Evolutionary conservation across 2,113 vertebrate genomes (phyloP).

Genomic region (Entelurus aequoreus): DNA sequence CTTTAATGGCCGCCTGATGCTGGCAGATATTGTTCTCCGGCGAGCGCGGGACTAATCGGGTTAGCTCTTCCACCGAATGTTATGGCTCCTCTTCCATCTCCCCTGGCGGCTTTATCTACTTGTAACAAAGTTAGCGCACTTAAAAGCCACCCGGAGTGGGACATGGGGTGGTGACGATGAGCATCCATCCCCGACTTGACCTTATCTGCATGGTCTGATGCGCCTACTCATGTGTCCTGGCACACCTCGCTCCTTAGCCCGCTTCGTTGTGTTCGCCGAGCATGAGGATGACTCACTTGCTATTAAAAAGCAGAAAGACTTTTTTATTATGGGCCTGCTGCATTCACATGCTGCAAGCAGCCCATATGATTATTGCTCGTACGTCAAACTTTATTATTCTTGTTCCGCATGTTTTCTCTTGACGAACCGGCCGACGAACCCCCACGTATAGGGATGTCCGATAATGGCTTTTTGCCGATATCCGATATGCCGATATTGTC

Average conservation of each 20-base stretch:
- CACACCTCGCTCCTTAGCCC: background rate
- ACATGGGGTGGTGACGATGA: constrained; percentile 46
- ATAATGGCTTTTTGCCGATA: too few species aligned
- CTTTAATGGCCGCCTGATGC: constrained; percentile 52
- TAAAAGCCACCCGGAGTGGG: constrained; percentile 61
- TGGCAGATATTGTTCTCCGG: constrained; percentile 60
- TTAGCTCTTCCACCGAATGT: constrained; percentile 56
- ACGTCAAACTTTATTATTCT: too few species aligned
- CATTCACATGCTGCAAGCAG: too few species aligned
- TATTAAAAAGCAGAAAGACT: too few species aligned
- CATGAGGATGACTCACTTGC: too few species aligned
- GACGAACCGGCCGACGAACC: too few species aligned
- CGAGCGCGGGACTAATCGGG: constrained; percentile 54
- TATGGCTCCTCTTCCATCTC: constrained; percentile 58
- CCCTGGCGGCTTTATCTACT: constrained; percentile 62
- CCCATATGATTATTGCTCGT: too few species aligned
- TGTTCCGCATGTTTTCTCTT: too few species aligned
- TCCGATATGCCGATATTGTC: too few species aligned
- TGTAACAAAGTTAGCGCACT: constrained; percentile 66
- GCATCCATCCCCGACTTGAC: constrained; percentile 47
- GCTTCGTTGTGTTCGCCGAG: background rate
- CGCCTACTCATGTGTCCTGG: constrained; percentile 28
- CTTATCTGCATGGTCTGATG: constrained; percentile 1
- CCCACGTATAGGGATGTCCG: too few species aligned
- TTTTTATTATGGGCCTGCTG: too few species aligned